Percentiles rank a stretch among this genome's conserved stretches.
phyloP scores from a whole-genome alignment of 2,797 vertebrate species.

The Menidia menidia region DNA sequence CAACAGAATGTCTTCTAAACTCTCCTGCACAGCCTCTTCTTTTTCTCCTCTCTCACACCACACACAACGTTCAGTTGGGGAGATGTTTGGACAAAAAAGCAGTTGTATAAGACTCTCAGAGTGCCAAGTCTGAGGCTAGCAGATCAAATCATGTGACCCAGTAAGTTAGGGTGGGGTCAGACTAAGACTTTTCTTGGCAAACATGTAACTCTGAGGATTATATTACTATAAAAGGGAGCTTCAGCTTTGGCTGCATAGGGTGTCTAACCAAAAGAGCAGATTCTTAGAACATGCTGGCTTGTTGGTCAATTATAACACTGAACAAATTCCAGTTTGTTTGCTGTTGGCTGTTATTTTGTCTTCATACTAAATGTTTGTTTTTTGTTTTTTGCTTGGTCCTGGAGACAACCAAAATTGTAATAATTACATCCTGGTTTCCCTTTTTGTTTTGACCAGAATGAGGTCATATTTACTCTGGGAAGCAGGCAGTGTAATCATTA shows the following conservation, averaged over 20 bases:
- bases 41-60: slow-evolving; percentile 17
- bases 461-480: slow-evolving; percentile 61
- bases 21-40: background rate
- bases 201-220: slow-evolving; percentile 50
- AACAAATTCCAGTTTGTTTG: slow-evolving; percentile 22
- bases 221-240: slow-evolving; percentile 44
- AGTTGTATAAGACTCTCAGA: slow-evolving; percentile 62
- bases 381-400: slow-evolving; percentile 32
- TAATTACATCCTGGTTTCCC: slow-evolving; percentile 53
- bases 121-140: slow-evolving; percentile 70
- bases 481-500: slow-evolving; percentile 29
- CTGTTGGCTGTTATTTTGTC: background rate
- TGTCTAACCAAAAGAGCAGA: slow-evolving; percentile 22
- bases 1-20: slow-evolving; percentile 5
- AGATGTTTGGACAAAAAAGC: slow-evolving; percentile 37
- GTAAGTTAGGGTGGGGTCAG: slow-evolving; percentile 68
- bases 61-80: slow-evolving; percentile 22
- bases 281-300: slow-evolving; percentile 22
- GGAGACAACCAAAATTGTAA: slow-evolving; percentile 40
- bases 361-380: slow-evolving; percentile 10
- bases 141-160: slow-evolving; percentile 65
- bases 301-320: slow-evolving; percentile 3
- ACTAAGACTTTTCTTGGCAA: slow-evolving; percentile 65
- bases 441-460: slow-evolving; percentile 54
- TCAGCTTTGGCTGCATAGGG: slow-evolving; percentile 35